Percentiles rank a stretch among this genome's conserved stretches.
phyloP scores from a whole-genome alignment of 2,797 vertebrate genomes.

The Malacoraja senta region DNA sequence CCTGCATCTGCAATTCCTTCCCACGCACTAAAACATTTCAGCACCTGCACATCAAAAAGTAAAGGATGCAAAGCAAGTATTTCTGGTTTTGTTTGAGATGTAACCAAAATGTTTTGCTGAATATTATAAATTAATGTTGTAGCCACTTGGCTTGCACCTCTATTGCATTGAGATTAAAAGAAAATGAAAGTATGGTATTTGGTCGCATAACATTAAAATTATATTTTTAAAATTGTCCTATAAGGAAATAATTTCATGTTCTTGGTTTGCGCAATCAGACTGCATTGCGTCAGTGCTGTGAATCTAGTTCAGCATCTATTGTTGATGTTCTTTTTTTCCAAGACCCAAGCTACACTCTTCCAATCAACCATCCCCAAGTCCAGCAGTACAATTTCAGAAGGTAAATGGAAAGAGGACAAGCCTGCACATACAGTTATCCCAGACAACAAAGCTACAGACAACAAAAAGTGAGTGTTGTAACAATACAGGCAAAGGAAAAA shows the following conservation, averaged over 20 bases:
- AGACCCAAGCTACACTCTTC: slow-evolving; percentile 76
- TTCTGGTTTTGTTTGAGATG: neutral
- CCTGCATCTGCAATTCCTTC: too few species aligned
- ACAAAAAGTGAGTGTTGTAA: slow-evolving; percentile 60
- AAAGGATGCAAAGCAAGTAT: neutral
- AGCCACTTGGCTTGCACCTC: neutral
- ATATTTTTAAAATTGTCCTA: neutral
- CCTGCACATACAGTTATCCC: slow-evolving; percentile 41
- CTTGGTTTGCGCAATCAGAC: slow-evolving; percentile 4
- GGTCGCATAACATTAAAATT: neutral
- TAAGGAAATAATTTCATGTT: neutral
- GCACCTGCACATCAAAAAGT: neutral
- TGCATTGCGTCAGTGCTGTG: neutral
- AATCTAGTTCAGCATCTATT: neutral
- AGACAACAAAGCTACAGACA: slow-evolving; percentile 59
- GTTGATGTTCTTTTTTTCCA: neutral
- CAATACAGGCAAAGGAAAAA: neutral
- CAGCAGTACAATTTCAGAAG: slow-evolving; percentile 52
- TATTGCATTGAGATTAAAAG: neutral
- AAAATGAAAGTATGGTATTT: neutral
- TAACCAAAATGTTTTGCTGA: neutral
- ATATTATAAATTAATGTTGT: neutral
- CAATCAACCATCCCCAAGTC: slow-evolving; percentile 60
- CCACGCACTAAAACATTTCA: too few species aligned
- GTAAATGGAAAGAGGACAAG: slow-evolving; percentile 50